Base-by-base conservation (phyloP, 2,113 vertebrate species). In the Haemorhous mexicanus region DNA sequence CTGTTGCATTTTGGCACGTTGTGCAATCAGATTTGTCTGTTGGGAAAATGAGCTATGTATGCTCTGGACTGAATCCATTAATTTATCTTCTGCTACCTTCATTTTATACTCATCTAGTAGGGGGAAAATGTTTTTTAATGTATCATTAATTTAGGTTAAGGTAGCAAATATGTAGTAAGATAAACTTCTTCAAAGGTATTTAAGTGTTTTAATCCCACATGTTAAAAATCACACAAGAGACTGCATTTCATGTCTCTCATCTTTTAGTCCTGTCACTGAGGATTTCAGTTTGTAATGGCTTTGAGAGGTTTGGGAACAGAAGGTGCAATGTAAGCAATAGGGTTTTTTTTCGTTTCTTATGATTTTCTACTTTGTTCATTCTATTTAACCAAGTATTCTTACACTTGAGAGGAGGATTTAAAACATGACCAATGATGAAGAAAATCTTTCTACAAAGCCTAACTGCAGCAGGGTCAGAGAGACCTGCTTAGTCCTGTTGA, bases 361-460 rank as follows among this genome's bases (percentile, higher is more conserved):
- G 3, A n/a, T 76, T 92, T 87, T 41, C 21, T 81, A 7, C 41
- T 91, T 91, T 80, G 19, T 90, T 86, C 26, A 26, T 49, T 79
- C 39, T 94, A 35, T 95, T 96, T 80, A 94, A 79, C 80, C 47
- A 88, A 70, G 22, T 84, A 39, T 58, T 84, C 70, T 94, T 87
- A 62, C 33, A 32, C 13, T 44, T 76, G 37, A 87, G 16, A 39
- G 83, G 66, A n/a, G 24, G 72, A 84, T 50, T 88, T 83, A 53
- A n/a, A 87, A 93, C 2, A 46, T 43, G 33, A 89, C 13, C 18
- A 9, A 20, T 87, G 68, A 77, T 5, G 39, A 30, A 53, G 24
- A 56, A 87, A 85, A 69, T 10, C 67, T 77, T 68, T 43, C 69
- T 75, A 41, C 47, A 76, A 52, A 61, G 18, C 56, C 64, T 59